Evolutionary conservation across 35 echinoderm and acorn worm genomes (phyloP).

Genomic region (Apostichopus californicus): DNA sequence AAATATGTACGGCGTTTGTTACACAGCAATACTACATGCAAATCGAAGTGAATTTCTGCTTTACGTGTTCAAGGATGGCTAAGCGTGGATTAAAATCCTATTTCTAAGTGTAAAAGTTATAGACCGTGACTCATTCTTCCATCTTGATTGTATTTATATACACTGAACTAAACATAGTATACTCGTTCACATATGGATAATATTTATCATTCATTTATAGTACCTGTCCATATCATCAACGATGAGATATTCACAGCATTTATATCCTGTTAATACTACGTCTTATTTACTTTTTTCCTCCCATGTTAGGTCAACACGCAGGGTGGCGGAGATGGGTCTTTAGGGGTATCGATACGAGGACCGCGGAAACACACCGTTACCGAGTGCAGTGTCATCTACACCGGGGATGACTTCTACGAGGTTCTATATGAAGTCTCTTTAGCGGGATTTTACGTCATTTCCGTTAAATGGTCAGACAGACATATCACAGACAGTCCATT

Average conservation of each 20-base stretch:
- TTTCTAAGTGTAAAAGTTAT: too few relatives aligned
- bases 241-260: neutral
- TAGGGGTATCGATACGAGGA: conserved; percentile 79
- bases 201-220: too few relatives aligned
- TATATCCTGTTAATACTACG: neutral
- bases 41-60: too few relatives aligned
- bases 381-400: conserved; percentile 84
- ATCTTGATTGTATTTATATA: too few relatives aligned
- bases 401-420: conserved; percentile 90
- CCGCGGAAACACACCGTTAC: conserved; percentile 79
- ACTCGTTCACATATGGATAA: too few relatives aligned
- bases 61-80: too few relatives aligned
- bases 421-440: conserved; percentile 86
- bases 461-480: conserved; percentile 84
- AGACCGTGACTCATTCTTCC: too few relatives aligned
- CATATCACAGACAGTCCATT: conserved; percentile 89
- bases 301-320: conserved; percentile 68
- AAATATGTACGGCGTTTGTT: too few relatives aligned
- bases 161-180: too few relatives aligned
- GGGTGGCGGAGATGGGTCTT: conserved; percentile 76
- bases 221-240: neutral
- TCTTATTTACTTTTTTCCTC: neutral
- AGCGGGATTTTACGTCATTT: conserved; percentile 90
- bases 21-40: too few relatives aligned
- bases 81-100: too few relatives aligned